Base-by-base conservation (phyloP, 2,888 invertebrate species). In the Hesperia comma region DNA sequence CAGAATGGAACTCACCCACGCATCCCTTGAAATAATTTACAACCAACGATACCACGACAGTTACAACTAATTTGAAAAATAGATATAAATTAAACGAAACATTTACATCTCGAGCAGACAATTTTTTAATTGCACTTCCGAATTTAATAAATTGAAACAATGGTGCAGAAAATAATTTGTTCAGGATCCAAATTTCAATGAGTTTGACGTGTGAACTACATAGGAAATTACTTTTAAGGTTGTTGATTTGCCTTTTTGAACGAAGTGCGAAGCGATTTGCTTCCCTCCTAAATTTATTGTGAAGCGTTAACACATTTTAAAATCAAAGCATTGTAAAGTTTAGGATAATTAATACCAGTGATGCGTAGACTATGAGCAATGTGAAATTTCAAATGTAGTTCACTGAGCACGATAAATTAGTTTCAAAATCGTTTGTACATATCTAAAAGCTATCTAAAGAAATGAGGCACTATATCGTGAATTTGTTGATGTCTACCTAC, bases 1-100 rank as follows among this genome's bases (percentile, higher is more conserved):
- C 86, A 84, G 86, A 84, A 84, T 85, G 86, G 83, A 85, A 82
- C 80, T 78, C 84, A 78, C 77, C 77, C 75, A 77, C 77, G 69
- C 72, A 68, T 69, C 66, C 63, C 69, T 69, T 70, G 63, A 67
- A 63, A 70, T 71, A 75, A 72, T 75, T 68, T 70, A 73, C 71
- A 74, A 72, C 67, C 71, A 71, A 69, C 70, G 61, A 72, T 70
- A 71, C 68, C 64, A 61, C 60, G 43, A 60, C 53, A 62, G 51
- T 46, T 46, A 64, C 32, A 67, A 67, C 43, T 60, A 57, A 67
- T 54, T 64, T 58, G 58, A 51, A 78, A 74, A 75, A 70, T 72
- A 76, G 73, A 71, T 72, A 76, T 73, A 75, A 73, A 74, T 71
- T 71, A 74, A 67, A 69, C 61, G 69, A 74, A 71, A 70, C 75